These are phyloP conservation scores for Polia nebulosa DNA, from an alignment of 2,888 invertebrate genomes.

Conservation along the genomic window DNA sequence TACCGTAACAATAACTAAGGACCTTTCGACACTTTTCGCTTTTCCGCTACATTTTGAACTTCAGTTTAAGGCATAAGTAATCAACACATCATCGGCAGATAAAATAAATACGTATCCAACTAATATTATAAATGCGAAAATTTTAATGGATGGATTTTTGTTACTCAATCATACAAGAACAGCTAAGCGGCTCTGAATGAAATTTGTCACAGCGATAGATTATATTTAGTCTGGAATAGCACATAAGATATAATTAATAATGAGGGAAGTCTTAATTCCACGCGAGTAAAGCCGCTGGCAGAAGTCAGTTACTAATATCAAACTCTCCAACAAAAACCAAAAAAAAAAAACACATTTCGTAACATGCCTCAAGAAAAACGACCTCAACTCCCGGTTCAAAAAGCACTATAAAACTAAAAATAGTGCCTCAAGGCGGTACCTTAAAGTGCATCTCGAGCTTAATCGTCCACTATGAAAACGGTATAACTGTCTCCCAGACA, in stretches of 20 bases:
- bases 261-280: neutral
- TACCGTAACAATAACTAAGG: too few relatives aligned
- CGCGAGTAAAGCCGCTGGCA: neutral
- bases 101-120: too few relatives aligned
- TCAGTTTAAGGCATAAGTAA: too few relatives aligned
- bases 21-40: too few relatives aligned
- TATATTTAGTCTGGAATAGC: neutral
- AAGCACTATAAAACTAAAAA: slow-evolving; percentile 79
- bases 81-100: too few relatives aligned
- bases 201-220: neutral
- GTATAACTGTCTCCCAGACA: slow-evolving; percentile 76
- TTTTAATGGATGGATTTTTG: too few relatives aligned
- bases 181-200: neutral
- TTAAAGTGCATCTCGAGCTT: slow-evolving; percentile 72
- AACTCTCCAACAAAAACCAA: neutral
- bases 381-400: slow-evolving; percentile 64
- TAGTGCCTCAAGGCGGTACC: slow-evolving; percentile 70
- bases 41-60: too few relatives aligned
- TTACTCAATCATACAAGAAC: neutral
- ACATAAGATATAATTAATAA: neutral
- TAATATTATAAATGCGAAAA: too few relatives aligned
- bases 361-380: neutral
- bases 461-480: slow-evolving; percentile 77
- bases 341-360: neutral
- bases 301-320: neutral